Evolutionary conservation across 2,797 vertebrate genomes (phyloP).

Genomic region (Crax fasciolata): DNA sequence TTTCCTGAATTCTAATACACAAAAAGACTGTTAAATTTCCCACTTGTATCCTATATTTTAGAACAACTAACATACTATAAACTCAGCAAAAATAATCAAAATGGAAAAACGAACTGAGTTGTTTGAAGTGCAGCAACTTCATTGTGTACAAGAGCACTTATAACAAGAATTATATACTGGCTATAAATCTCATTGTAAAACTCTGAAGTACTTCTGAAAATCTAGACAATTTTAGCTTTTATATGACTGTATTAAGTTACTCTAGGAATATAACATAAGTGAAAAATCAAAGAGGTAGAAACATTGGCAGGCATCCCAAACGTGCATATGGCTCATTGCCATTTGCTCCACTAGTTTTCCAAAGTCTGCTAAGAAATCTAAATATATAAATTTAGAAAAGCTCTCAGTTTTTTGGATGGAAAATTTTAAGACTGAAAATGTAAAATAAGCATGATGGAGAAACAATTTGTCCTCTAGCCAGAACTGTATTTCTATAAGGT

Average conservation of each 20-base stretch:
- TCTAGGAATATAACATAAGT: neutral
- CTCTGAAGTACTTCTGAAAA: neutral
- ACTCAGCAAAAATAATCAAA: neutral
- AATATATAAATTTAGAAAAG: neutral
- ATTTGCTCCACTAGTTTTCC: neutral
- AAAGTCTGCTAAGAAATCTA: neutral
- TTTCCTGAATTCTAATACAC: constrained; percentile 15
- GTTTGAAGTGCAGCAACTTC: neutral
- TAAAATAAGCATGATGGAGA: neutral
- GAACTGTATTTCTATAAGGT: neutral
- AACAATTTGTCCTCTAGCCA: neutral
- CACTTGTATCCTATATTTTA: neutral
- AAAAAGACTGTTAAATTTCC: neutral
- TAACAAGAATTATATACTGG: neutral
- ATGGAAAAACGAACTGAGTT: neutral
- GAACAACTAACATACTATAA: neutral
- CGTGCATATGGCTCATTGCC: neutral
- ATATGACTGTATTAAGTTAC: neutral
- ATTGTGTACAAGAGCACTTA: neutral
- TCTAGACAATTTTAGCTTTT: neutral
- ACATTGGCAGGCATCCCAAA: neutral
- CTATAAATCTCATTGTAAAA: neutral
- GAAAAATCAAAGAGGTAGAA: neutral
- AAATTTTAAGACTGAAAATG: neutral
- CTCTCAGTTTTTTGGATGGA: neutral